Conservation (phyloP, 1,140 invertebrate genomes). For the Muscidifurax raptorellus region DNA sequence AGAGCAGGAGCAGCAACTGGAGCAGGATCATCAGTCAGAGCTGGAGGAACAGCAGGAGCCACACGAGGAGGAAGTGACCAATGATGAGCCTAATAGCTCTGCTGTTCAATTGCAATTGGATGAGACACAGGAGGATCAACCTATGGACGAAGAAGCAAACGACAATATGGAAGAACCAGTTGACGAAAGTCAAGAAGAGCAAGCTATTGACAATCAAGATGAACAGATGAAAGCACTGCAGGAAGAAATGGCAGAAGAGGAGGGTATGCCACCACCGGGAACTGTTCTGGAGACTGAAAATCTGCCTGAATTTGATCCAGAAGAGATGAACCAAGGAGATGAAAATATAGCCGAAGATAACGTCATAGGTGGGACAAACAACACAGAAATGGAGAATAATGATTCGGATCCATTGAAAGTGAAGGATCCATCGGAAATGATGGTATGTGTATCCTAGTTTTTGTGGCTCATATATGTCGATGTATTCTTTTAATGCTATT, state of each 20-base stretch:
- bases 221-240: not conserved
- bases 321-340: slow-evolving; percentile 33
- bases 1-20: not conserved
- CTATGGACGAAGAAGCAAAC: slow-evolving; percentile 40
- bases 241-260: slow-evolving; percentile 8
- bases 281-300: slow-evolving; percentile 28
- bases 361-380: not conserved
- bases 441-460: slow-evolving; percentile 30
- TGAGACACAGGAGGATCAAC: slow-evolving; percentile 21
- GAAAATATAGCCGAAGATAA: not conserved
- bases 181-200: not conserved
- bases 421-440: slow-evolving; percentile 23
- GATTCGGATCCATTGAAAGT: not conserved
- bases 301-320: slow-evolving; percentile 52
- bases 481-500: slow-evolving; percentile 1
- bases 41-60: no score
- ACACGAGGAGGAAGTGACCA: not conserved
- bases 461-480: not conserved
- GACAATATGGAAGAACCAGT: not conserved
- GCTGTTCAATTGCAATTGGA: slow-evolving; percentile 26
- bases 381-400: not conserved
- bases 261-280: slow-evolving; percentile 7
- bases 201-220: slow-evolving; percentile 3
- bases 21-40: not conserved
- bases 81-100: not conserved